Base-by-base conservation (phyloP, 2,113 vertebrate genomes). In the sheep (Ovis aries) region DNA sequence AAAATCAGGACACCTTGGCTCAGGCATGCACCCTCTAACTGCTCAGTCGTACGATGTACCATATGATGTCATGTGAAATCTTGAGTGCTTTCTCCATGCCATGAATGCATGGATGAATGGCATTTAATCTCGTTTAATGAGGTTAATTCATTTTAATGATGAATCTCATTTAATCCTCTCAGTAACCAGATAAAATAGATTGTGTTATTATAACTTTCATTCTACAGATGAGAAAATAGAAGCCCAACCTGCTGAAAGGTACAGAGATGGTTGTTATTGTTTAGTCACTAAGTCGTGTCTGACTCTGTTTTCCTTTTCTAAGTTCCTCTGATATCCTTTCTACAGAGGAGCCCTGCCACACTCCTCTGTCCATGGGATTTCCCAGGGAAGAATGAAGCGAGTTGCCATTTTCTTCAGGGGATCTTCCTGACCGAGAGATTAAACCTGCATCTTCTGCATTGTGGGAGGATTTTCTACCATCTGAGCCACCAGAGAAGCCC, bases 141-240 rank as follows among this genome's bases (percentile, higher is more conserved):
- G 64, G 36, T 67, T 36, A 67, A 21, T 11, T 67, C 64, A 36
- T 36, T 67, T 67, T 67, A 67, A 67, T 11, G 2, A 71, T 71
- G n/a, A 71, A 36, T 71, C 17, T 71, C n/a, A 21, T 81, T 64
- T 55, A 74, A 90, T 50, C 16, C 31, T 87, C 64, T 9, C 11
- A 81, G 53, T 59, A 25, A 33, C 36, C 27, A 71, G 90, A 71
- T 83, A 48, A 67, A 64, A 31, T 25, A 43, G 10, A 14, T 5
- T 16, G 29, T 27, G 11, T 55, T 82, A 33, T 57, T 52, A 45
- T 33, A 36, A 57, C 1, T 1, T 1, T 10, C 52, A 82, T 33
- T 89, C 91, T 88, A 45, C 43, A 88, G 53, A 29, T 12, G 48
- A 92, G 78, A 86, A 97, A 80, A 48, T 25, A 83, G 9, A 93